Conservation (phyloP, 2,797 vertebrate species). For the Botia almorhae region DNA sequence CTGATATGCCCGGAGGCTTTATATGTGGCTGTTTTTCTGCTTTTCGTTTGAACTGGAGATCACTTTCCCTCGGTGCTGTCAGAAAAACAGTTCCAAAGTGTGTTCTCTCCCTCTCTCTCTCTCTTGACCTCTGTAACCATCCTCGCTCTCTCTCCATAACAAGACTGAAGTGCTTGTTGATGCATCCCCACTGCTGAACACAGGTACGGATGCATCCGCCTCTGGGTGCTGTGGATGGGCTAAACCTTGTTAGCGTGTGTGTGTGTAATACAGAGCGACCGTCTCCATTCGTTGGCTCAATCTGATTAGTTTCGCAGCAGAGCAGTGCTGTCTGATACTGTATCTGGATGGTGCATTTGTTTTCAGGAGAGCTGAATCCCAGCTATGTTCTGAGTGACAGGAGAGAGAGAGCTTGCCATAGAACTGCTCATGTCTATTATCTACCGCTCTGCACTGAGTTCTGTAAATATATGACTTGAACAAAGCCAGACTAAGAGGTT, state of each 20-base stretch:
- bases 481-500: background rate
- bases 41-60: constrained; percentile 42
- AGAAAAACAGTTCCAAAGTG: background rate
- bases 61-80: constrained; percentile 18
- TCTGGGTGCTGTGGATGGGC: constrained; percentile 2
- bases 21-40: constrained; percentile 23
- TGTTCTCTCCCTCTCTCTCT: background rate
- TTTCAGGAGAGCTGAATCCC: constrained; percentile 18
- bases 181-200: constrained; percentile 14
- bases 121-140: constrained; percentile 18
- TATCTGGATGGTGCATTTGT: constrained; percentile 4
- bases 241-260: constrained; percentile 38
- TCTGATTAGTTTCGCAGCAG: constrained; percentile 22
- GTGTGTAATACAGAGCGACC: constrained; percentile 2
- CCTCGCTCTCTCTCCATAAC: constrained; percentile 22
- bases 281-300: constrained; percentile 28
- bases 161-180: constrained; percentile 60
- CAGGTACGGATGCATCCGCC: constrained; percentile 21
- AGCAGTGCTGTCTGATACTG: constrained; percentile 16
- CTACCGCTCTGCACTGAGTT: background rate
- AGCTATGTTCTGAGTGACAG: constrained; percentile 11
- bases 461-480: background rate
- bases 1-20: constrained; percentile 40
- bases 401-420: background rate
- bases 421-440: constrained; percentile 25